Conservation (phyloP, 2,113 vertebrate species). For the Plestiodon gilberti region DNA sequence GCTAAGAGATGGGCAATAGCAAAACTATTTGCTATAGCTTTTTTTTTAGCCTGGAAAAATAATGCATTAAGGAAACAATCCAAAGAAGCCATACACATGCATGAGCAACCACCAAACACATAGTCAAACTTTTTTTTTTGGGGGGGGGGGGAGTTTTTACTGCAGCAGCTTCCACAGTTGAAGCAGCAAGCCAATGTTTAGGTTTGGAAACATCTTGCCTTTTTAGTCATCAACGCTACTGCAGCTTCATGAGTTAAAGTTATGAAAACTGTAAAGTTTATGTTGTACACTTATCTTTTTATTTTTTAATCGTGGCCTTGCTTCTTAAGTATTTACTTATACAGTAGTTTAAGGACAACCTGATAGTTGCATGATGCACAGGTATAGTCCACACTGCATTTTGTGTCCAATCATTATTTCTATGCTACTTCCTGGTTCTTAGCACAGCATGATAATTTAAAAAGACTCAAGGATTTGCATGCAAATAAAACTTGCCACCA, state of each 20-base stretch:
- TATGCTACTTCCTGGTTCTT: background rate
- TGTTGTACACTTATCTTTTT: too few species aligned
- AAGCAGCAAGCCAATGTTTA: background rate
- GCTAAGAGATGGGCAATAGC: background rate
- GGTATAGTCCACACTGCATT: background rate
- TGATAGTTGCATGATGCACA: background rate
- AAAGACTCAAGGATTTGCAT: background rate
- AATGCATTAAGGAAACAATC: background rate
- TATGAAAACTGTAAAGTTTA: background rate
- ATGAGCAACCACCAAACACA: background rate
- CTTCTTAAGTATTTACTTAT: background rate
- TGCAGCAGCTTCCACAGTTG: background rate
- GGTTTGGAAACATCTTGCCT: background rate
- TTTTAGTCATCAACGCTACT: background rate
- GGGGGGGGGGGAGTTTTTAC: background rate
- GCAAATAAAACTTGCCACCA: background rate
- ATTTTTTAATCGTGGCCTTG: background rate
- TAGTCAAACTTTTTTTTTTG: background rate
- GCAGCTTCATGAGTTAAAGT: background rate
- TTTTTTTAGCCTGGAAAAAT: background rate
- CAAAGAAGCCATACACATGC: background rate
- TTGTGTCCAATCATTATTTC: background rate
- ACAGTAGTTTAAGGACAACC: background rate
- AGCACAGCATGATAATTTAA: background rate
- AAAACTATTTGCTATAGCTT: background rate